Conservation (phyloP, 1,140 invertebrate genomes). For the Archivesica marissinica region DNA sequence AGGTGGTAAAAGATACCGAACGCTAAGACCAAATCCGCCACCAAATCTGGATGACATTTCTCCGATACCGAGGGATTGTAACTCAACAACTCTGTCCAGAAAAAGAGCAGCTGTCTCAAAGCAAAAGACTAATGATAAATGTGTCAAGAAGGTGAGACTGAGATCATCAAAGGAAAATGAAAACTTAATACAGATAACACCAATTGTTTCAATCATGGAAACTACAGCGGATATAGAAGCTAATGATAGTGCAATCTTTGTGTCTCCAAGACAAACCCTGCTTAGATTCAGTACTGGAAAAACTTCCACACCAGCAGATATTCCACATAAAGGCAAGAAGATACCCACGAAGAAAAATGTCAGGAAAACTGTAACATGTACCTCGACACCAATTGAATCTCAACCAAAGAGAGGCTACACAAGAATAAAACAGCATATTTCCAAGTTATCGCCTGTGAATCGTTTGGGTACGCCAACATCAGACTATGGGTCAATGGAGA, state of each 20-base stretch:
- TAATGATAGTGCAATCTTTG: slow-evolving; percentile 50
- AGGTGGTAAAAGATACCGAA: background rate
- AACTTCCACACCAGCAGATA: slow-evolving; percentile 35
- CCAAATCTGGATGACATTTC: slow-evolving; percentile 51
- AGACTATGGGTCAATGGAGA: slow-evolving; percentile 49
- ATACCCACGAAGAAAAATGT: background rate
- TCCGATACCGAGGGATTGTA: slow-evolving; percentile 7
- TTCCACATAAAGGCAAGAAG: background rate
- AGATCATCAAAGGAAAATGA: background rate
- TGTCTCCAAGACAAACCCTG: slow-evolving; percentile 29
- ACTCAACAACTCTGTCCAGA: background rate
- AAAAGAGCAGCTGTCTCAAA: background rate
- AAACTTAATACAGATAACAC: background rate
- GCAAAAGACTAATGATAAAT: background rate
- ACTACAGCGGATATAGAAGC: background rate
- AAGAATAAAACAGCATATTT: slow-evolving; percentile 24
- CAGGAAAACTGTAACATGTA: background rate
- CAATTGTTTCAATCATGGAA: background rate
- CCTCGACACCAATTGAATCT: slow-evolving; percentile 26
- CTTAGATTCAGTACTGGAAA: slow-evolving; percentile 23
- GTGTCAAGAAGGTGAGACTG: background rate
- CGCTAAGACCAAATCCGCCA: slow-evolving; percentile 15
- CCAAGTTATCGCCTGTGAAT: slow-evolving; percentile 27
- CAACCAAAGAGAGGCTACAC: slow-evolving; percentile 34
- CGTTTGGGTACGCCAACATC: slow-evolving; percentile 42